These are phyloP conservation scores for Toxotes lorentzi DNA, from an alignment of 2,797 vertebrate species.

Conservation along the genomic window DNA sequence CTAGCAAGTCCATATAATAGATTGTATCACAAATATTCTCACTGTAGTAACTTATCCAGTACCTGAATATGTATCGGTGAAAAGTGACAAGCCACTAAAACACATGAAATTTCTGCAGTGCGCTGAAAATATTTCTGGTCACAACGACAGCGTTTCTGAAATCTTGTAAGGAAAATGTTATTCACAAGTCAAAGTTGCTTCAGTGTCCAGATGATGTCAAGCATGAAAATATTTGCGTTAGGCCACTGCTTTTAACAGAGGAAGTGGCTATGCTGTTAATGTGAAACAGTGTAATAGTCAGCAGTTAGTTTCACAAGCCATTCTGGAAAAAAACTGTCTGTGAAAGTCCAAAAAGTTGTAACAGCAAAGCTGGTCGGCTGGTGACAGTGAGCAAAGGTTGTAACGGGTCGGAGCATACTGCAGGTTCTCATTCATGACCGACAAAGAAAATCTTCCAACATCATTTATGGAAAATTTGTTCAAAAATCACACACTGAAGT, in stretches of 20 bases:
- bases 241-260: background rate
- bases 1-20: background rate
- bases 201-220: slow-evolving; percentile 21
- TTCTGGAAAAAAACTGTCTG: background rate
- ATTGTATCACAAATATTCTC: background rate
- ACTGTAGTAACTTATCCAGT: background rate
- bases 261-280: slow-evolving; percentile 3
- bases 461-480: background rate
- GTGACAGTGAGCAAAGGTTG: background rate
- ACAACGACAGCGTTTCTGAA: background rate
- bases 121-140: background rate
- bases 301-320: background rate
- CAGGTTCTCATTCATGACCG: background rate
- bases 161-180: background rate
- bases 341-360: background rate
- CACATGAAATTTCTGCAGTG: background rate
- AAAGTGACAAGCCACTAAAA: background rate
- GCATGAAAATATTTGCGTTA: background rate
- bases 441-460: background rate
- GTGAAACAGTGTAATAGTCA: slow-evolving; percentile 7
- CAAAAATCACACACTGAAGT: background rate
- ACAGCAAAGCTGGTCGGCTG: background rate
- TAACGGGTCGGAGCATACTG: background rate
- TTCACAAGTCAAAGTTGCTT: background rate
- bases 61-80: background rate